A percentile compares a stretch with the other conserved stretches of the same genome.
Conservation (phyloP, 2,113 vertebrate species). For the Trogon melanurus region DNA sequence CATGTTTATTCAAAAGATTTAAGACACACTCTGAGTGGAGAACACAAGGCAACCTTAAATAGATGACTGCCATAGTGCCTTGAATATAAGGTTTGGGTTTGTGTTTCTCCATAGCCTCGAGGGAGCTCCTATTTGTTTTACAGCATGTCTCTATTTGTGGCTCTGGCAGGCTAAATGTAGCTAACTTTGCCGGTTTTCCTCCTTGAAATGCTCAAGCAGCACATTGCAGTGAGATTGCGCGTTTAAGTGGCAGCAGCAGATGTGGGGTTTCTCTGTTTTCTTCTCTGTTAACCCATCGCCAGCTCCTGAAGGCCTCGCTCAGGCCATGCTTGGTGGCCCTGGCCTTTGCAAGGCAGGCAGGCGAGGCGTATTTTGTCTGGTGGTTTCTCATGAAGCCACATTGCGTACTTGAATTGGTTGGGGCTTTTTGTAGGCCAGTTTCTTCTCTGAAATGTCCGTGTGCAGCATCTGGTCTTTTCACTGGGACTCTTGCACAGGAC, state of each 20-base stretch:
- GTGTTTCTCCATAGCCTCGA: background rate
- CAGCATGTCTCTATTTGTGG: background rate
- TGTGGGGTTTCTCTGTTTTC: background rate
- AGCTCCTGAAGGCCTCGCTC: background rate
- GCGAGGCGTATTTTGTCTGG: background rate
- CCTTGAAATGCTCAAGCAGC: background rate
- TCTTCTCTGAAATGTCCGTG: background rate
- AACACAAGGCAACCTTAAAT: background rate
- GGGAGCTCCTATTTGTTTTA: background rate
- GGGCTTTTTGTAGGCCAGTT: background rate
- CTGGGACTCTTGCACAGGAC: background rate
- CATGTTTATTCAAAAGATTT: conserved; percentile 35
- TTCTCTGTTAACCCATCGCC: background rate
- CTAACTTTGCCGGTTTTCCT: background rate
- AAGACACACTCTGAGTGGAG: background rate
- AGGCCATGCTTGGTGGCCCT: background rate
- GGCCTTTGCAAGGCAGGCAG: background rate
- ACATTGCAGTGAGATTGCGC: background rate
- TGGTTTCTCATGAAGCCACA: background rate
- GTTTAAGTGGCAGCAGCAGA: background rate
- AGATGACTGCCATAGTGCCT: background rate
- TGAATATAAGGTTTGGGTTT: background rate
- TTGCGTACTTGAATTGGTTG: background rate
- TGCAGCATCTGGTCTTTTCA: background rate
- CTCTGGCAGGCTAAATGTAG: background rate